phyloP scores from a whole-genome alignment of 2,888 invertebrate species.

The Eupithecia subfuscata region DNA sequence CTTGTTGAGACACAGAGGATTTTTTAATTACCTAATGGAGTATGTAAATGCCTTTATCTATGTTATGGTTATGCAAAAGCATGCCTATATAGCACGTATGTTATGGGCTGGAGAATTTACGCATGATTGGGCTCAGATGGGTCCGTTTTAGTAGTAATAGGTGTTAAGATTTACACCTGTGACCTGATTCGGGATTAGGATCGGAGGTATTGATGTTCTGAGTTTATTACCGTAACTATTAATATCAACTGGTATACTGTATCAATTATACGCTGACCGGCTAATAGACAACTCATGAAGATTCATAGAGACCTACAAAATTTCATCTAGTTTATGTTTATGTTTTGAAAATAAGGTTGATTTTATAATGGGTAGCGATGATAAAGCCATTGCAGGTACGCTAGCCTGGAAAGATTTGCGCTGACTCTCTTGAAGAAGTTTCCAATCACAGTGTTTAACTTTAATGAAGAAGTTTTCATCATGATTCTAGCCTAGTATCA shows the following conservation, averaged over 20 bases:
- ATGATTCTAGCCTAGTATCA: neutral
- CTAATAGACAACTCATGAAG: neutral
- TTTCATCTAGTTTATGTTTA: neutral
- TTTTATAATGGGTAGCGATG: neutral
- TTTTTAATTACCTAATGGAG: constrained; percentile 42
- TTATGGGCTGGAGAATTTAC: constrained; percentile 29
- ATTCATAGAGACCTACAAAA: neutral
- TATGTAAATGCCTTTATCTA: constrained; percentile 42
- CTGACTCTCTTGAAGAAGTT: neutral
- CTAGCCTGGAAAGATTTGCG: neutral
- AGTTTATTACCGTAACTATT: neutral
- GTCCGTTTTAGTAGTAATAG: constrained; percentile 22
- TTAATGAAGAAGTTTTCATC: neutral
- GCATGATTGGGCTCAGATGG: constrained; percentile 27
- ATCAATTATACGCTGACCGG: neutral
- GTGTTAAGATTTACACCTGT: constrained; percentile 10
- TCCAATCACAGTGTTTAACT: no score
- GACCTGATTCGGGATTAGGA: constrained; percentile 8
- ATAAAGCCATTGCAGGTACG: neutral
- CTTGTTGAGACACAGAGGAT: constrained; percentile 32
- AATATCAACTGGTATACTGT: neutral
- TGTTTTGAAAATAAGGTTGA: neutral
- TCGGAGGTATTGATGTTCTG: neutral
- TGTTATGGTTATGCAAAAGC: constrained; percentile 38
- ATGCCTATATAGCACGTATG: constrained; percentile 16